Evolutionary conservation across 2,888 invertebrate genomes (phyloP), one percentile per base, ranked within the genome.

Genomic region (Nomada lathburiana): DNA sequence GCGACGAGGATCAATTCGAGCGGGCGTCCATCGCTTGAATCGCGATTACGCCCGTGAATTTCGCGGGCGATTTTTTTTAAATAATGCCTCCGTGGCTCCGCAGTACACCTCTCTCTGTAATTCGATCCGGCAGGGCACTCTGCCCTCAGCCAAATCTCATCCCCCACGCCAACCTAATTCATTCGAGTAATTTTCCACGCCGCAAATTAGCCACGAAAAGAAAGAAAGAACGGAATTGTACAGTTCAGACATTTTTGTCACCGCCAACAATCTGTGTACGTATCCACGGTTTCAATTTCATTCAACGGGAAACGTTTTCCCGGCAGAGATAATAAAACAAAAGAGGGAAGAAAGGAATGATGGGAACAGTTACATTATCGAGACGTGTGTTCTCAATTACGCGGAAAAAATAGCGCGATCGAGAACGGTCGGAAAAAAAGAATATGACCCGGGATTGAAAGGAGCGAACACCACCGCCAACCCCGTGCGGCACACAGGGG

Each of bases 351-450:
- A 16, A 16, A 13, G 7, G 26, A n/a, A 26, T 3, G 18, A 47
- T 10, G 20, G 20, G 18, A 52, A 62, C 47, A 20, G 55, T 55
- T n/a, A 65, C 50, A 72, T 62, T 71, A 52, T 47, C 44, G 36
- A 13, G 47, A 26, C 47, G 53, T 70, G 63, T 42, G 52, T 42
- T 36, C 29, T 52, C 72, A 50, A 72, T 72, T 59, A 72, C 64
- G 50, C 18, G 36, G 63, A 44, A 70, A 63, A 71, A 63, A 16
- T 42, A 52, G 63, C 47, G 50, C 11, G 44, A 20, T 52, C 18
- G 60, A 62, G 47, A 74, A 74, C 74, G 36, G 16, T 18, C 53
- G 62, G 60, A 74, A 78, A 78, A 62, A 78, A 78, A 62, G 74
- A 78, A 74, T 78, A 74, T 55, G 47, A 67, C 67, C 36, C 20